phyloP scores from a whole-genome alignment of 2,113 vertebrate species.

The Salvelinus alpinus region DNA sequence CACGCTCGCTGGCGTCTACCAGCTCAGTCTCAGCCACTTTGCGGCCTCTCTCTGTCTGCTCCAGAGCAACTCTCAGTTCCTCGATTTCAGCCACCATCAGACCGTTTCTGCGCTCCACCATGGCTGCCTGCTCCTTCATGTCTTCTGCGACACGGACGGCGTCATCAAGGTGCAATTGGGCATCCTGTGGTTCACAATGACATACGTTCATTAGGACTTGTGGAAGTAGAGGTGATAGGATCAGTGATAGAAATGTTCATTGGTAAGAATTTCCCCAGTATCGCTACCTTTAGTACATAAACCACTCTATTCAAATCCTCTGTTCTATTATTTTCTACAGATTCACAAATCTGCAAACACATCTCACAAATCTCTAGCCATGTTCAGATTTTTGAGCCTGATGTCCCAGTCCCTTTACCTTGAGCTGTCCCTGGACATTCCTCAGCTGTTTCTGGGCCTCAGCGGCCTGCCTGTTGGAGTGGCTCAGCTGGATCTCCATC shows the following conservation, averaged over 20 bases:
- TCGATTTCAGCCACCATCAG: slow-evolving; percentile 76
- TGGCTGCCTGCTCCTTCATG: slow-evolving; percentile 77
- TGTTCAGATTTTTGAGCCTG: not conserved
- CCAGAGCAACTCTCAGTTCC: too few relatives aligned
- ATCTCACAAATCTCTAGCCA: not conserved
- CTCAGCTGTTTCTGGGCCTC: slow-evolving; percentile 83
- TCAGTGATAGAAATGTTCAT: too few relatives aligned
- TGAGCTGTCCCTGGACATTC: slow-evolving; percentile 71
- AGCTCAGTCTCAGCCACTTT: too few relatives aligned
- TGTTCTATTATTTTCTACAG: not conserved
- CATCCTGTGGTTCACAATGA: too few relatives aligned
- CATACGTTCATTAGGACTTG: too few relatives aligned
- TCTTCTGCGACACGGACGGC: slow-evolving; percentile 54
- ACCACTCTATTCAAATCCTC: not conserved
- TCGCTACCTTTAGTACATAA: too few relatives aligned
- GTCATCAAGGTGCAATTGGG: not conserved
- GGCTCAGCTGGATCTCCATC: slow-evolving; percentile 78
- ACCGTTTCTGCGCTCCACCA: slow-evolving; percentile 78
- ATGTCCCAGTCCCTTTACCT: slow-evolving; percentile 56
- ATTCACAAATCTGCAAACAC: not conserved
- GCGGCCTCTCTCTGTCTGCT: too few relatives aligned
- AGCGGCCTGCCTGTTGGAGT: slow-evolving; percentile 75
- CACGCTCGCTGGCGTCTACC: too few relatives aligned
- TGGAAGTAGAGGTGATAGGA: too few relatives aligned
- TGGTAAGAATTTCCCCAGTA: too few relatives aligned